Evolutionary conservation across 2,797 vertebrate species (phyloP).

Genomic region (Hippocampus kuda): DNA sequence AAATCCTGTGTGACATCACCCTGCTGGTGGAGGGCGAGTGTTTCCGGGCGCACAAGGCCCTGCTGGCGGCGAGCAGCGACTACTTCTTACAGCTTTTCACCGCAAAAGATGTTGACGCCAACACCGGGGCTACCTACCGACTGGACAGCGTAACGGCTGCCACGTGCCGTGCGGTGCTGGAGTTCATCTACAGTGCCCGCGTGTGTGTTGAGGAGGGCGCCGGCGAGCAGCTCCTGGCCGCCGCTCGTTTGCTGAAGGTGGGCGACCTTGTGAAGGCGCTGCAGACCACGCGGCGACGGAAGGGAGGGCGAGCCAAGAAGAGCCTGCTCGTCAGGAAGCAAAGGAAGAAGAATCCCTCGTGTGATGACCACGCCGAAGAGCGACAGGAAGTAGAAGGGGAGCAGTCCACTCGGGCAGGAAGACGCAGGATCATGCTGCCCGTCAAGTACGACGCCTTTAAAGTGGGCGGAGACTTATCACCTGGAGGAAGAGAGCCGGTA

Average conservation of each 20-base stretch:
- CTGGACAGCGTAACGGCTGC: conserved; percentile 78
- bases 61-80: conserved; percentile 90
- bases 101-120: conserved; percentile 67
- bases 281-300: conserved; percentile 60
- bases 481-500: conserved; percentile 52
- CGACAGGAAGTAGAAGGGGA: conserved; percentile 36
- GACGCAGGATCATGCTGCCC: conserved; percentile 75
- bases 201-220: conserved; percentile 71
- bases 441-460: conserved; percentile 82
- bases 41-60: conserved; percentile 88
- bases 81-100: conserved; percentile 91
- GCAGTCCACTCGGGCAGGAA: conserved; percentile 69
- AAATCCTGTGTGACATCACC: conserved; percentile 88
- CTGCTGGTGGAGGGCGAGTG: conserved; percentile 82
- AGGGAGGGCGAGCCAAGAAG: conserved; percentile 81
- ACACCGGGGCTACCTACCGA: conserved; percentile 70
- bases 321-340: conserved; percentile 33
- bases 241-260: conserved; percentile 79
- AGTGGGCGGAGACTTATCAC: conserved; percentile 66
- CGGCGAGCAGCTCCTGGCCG: conserved; percentile 75
- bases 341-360: neutral
- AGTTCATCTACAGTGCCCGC: conserved; percentile 89
- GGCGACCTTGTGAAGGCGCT: conserved; percentile 77
- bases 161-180: conserved; percentile 74
- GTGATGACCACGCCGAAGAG: conserved; percentile 37